Base-by-base conservation (phyloP, 2,113 vertebrate species). In the Sus scrofa region DNA sequence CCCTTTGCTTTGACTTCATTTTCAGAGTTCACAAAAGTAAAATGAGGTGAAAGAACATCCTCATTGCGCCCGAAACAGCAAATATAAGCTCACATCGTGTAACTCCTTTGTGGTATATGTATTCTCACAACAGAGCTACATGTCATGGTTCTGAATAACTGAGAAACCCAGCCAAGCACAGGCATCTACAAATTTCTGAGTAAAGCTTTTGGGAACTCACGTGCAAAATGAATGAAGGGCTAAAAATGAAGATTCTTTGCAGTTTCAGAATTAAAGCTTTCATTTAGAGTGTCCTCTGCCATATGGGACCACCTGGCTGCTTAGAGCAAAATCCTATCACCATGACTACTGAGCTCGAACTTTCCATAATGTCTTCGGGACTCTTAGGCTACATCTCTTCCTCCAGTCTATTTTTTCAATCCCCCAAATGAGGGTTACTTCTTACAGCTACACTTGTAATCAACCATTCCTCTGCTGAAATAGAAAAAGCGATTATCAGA, bases 191-290 rank as follows among this genome's bases (percentile, higher is more conserved):
- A 73, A 54, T 91, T 96, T 96, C 93, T 85, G 30, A 93, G 82
- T 79, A 96, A 97, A 83, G 77, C 73, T 91, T 96, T 74, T 44
- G 27, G 67, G 22, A 20, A 52, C 6, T 75, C 30, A 7, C 50
- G 89, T 37, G 74, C 78, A 79, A 92, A 96, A 93, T 97, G 96
- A 97, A 97, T 96, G 94, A 78, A 95, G 75, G 58, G 88, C 84
- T 50, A 68, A 91, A 95, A 86, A 91, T 89, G 63, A 91, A 92
- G 32, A 91, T 89, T 83, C 34, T 95, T 94, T 89, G 26, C 37
- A 63, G 30, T 93, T 94, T 96, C 88, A 86, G 86, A 97, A 97
- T 95, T 89, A 95, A 78, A 78, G 54, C 56, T 44, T 96, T 95
- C 78, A 92, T 92, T 95, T 96, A 87, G 37, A 93, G 56, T 78